Base-by-base conservation (phyloP, 2,888 invertebrate species). In the Zygaena filipendulae region DNA sequence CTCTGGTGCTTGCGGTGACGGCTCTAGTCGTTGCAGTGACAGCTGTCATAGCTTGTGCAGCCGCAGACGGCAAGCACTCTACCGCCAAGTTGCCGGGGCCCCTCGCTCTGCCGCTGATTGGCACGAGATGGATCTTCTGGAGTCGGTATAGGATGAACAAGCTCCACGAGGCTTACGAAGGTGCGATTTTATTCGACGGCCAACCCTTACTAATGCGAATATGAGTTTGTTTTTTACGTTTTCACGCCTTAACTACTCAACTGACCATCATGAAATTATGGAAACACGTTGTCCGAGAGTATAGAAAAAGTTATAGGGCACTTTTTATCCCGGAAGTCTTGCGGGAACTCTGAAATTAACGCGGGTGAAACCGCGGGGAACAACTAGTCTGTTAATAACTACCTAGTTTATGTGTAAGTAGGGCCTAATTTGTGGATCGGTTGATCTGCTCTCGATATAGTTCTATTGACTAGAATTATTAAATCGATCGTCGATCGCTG, bases 91-190 rank as follows among this genome's bases (percentile, higher is more conserved):
- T 93, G 21, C 93, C 93, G 0, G 93, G 93, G 1, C 92, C 92
- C 0, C 66, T 82, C 5, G 59, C 85, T 0, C 47, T 92, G 21
- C 92, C 93, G 0, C 64, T 91, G 19, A 49, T 92, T 13, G 93
- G 93, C 3, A 92, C 92, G 3, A 81, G 87, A 29, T 93, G 92
- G 92, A 83, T 91, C 27, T 92, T 87, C 58, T 83, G 87, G 45
- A 82, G 80, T 44, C 81, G 83, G 33, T 91, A 91, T 49, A 82
- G 81, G 47, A 82, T 91, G 70, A 85, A 86, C 39, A 87, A 88
- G 55, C 71, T 92, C 23, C 92, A 91, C 57, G 87, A 89, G 51
- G 90, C 88, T 40, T 92, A 92, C 66, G 83, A 83, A 79, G 89
- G 90, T 90, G 62, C 75, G 56, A 35, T 39, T 27, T 25, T 27